Evolutionary conservation across 2,888 invertebrate species (phyloP).

Genomic region (Philereme transversata): DNA sequence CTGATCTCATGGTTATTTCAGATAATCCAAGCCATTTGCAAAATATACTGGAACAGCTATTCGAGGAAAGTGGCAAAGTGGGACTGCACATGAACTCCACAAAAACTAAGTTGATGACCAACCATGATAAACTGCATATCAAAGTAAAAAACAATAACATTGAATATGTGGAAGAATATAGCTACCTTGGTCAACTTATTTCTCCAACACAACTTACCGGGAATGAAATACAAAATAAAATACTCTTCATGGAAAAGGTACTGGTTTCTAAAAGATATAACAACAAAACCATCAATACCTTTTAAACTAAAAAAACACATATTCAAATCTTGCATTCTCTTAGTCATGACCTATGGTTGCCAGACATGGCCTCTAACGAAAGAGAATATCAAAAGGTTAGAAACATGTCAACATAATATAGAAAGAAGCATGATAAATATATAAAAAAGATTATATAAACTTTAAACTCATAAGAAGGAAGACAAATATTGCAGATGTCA

Average conservation of each 20-base stretch:
- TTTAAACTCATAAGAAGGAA: neutral
- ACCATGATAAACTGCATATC: neutral
- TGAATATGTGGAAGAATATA: neutral
- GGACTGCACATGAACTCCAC: neutral
- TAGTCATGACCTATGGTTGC: neutral
- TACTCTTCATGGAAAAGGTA: constrained; percentile 29
- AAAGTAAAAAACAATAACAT: neutral
- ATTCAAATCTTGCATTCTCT: neutral
- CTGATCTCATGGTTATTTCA: neutral
- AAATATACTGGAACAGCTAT: neutral
- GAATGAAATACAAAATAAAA: constrained; percentile 34
- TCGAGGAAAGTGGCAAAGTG: neutral
- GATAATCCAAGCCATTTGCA: neutral
- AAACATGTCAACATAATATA: neutral
- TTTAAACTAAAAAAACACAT: neutral
- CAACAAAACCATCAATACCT: constrained; percentile 15
- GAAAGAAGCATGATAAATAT: constrained; percentile 2
- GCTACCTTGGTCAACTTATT: constrained; percentile 31
- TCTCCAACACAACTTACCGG: constrained; percentile 19
- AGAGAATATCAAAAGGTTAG: neutral
- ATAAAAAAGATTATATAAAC: constrained; percentile 6
- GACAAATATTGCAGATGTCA: neutral
- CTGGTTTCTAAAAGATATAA: constrained; percentile 28
- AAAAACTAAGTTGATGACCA: neutral
- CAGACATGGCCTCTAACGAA: neutral